Conservation (phyloP, 2,113 vertebrate species). For the Corythornis cristatus region DNA sequence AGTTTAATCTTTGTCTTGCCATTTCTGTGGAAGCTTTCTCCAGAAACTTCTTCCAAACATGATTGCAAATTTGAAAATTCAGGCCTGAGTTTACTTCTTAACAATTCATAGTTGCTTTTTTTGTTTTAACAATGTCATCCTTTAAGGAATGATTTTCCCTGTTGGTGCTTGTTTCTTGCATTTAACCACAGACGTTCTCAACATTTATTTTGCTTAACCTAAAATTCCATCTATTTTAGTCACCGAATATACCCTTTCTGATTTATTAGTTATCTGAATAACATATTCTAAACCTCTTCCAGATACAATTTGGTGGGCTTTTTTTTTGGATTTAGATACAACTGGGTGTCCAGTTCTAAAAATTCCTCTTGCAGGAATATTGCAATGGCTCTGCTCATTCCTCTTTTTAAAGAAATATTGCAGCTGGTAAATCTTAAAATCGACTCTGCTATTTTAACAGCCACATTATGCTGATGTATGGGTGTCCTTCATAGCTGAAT, state of each 20-base stretch:
- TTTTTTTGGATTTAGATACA: neutral
- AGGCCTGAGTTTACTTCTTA: neutral
- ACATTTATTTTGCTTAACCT: neutral
- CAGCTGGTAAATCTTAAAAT: neutral
- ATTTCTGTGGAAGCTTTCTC: neutral
- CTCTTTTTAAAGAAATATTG: neutral
- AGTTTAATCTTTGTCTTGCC: neutral
- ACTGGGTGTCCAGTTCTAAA: neutral
- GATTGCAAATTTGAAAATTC: neutral
- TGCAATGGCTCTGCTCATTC: neutral
- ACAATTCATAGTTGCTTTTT: neutral
- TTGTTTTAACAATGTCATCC: neutral
- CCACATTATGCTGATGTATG: neutral
- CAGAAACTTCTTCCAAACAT: neutral
- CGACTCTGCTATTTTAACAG: neutral
- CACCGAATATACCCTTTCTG: neutral
- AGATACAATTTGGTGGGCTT: fast-evolving
- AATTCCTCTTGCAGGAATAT: neutral
- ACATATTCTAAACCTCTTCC: neutral
- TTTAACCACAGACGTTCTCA: neutral
- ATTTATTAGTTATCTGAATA: neutral
- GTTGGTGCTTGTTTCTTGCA: neutral
- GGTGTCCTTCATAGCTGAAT: neutral
- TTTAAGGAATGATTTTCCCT: neutral
- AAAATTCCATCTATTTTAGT: neutral